Conservation (phyloP, 2,888 invertebrate species). For the Chloroclystis v-ata region DNA sequence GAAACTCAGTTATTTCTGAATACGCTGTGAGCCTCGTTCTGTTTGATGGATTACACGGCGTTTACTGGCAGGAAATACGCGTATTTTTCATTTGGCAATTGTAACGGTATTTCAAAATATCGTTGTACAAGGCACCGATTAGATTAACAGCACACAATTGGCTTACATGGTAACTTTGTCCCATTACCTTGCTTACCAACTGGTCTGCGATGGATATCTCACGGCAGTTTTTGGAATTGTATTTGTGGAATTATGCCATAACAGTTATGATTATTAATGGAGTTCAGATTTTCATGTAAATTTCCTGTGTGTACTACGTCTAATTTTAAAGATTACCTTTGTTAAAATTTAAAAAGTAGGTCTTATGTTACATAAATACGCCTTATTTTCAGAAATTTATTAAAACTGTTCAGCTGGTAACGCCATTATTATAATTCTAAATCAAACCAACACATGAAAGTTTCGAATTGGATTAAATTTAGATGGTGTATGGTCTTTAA, state of each 20-base stretch:
- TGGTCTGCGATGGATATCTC: background rate
- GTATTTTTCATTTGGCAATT: constrained; percentile 75
- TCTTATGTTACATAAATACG: no score
- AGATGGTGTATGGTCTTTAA: no score
- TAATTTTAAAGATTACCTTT: no score
- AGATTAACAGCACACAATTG: constrained; percentile 72
- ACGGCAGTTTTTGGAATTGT: constrained; percentile 27
- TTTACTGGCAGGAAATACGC: constrained; percentile 72
- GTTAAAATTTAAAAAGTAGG: no score
- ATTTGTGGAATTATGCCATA: background rate
- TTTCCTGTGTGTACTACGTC: no score
- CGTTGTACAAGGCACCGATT: constrained; percentile 69
- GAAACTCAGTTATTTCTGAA: constrained; percentile 4
- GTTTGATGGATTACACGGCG: constrained; percentile 71
- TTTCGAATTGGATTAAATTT: no score
- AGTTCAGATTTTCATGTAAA: background rate
- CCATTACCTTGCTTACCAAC: constrained; percentile 46
- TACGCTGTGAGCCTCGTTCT: constrained; percentile 44
- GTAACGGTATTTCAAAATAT: constrained; percentile 68
- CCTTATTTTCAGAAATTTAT: no score
- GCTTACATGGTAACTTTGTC: constrained; percentile 68
- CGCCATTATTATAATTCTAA: no score
- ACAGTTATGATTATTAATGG: background rate
- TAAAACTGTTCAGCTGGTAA: no score
- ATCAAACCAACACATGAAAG: no score